phyloP scores from a whole-genome alignment of 2,797 vertebrate genomes.

The Rhynchotus rufescens region DNA sequence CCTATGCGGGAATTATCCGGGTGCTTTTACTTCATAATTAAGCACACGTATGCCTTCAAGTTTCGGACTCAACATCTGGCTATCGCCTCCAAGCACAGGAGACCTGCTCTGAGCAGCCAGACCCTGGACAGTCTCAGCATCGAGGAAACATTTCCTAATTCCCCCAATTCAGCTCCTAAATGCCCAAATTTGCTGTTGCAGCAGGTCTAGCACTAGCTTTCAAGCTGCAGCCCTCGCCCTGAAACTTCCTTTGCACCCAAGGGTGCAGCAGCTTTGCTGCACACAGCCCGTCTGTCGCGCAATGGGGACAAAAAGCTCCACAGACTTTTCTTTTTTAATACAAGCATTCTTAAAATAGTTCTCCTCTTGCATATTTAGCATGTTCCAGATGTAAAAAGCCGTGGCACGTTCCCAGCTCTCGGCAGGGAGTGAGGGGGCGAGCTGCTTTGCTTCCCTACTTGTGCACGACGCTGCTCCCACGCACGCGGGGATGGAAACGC shows the following conservation, averaged over 20 bases:
- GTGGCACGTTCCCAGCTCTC: too few species aligned
- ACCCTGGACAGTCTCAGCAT: background rate
- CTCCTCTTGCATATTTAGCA: background rate
- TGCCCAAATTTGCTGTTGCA: too few species aligned
- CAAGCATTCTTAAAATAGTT: background rate
- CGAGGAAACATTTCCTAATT: too few species aligned
- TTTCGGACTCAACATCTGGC: background rate
- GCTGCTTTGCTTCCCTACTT: background rate
- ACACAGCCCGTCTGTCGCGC: too few species aligned
- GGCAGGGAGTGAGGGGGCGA: background rate
- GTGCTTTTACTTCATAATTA: background rate
- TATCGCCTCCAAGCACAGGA: fast-evolving
- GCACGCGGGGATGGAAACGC: background rate
- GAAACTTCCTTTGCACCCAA: too few species aligned
- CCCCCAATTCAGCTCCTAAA: too few species aligned
- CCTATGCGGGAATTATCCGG: background rate
- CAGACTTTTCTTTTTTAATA: background rate
- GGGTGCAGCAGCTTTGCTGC: too few species aligned
- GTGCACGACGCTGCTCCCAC: too few species aligned
- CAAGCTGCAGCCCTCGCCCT: too few species aligned
- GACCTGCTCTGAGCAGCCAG: background rate
- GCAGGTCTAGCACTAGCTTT: too few species aligned
- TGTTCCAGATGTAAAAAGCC: background rate
- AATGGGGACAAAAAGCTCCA: background rate
- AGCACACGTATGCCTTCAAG: fast-evolving